These are phyloP conservation scores for Idris sp. DNA, from an alignment of 1,140 invertebrate species.

Conservation along the genomic window DNA sequence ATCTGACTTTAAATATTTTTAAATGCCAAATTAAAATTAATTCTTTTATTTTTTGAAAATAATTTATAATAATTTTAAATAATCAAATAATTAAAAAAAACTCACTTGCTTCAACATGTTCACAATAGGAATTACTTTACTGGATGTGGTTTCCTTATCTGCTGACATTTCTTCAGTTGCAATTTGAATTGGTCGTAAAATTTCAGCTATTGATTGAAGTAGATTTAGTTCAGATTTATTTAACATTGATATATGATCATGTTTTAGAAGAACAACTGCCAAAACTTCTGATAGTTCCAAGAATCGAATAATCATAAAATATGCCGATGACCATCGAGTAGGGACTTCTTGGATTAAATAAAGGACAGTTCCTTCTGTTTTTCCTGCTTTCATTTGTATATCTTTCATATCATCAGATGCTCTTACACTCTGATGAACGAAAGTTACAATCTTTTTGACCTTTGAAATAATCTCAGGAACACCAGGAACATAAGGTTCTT, in stretches of 20 bases:
- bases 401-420: slow-evolving; percentile 8
- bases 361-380: slow-evolving; percentile 10
- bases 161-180: slow-evolving; percentile 15
- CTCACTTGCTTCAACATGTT: slow-evolving; percentile 8
- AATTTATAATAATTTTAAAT: neutral
- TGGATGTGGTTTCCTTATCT: slow-evolving; percentile 11
- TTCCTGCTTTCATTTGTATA: slow-evolving; percentile 1
- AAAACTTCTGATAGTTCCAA: slow-evolving; percentile 1
- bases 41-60: too few species aligned
- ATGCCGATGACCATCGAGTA: slow-evolving; percentile 6
- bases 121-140: slow-evolving; percentile 21
- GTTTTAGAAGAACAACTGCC: neutral
- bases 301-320: slow-evolving; percentile 11
- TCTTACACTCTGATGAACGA: slow-evolving; percentile 1
- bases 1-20: too few species aligned
- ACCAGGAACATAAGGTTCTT: slow-evolving; percentile 15
- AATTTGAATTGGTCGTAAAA: slow-evolving; percentile 13
- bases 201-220: neutral
- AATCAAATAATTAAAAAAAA: slow-evolving; percentile 4
- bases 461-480: slow-evolving; percentile 18
- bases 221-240: neutral
- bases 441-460: slow-evolving; percentile 17
- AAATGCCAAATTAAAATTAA: too few species aligned
- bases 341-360: slow-evolving; percentile 5
- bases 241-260: slow-evolving; percentile 4